Base-by-base conservation (phyloP, 2,797 vertebrate genomes). In the Coluber constrictor region DNA sequence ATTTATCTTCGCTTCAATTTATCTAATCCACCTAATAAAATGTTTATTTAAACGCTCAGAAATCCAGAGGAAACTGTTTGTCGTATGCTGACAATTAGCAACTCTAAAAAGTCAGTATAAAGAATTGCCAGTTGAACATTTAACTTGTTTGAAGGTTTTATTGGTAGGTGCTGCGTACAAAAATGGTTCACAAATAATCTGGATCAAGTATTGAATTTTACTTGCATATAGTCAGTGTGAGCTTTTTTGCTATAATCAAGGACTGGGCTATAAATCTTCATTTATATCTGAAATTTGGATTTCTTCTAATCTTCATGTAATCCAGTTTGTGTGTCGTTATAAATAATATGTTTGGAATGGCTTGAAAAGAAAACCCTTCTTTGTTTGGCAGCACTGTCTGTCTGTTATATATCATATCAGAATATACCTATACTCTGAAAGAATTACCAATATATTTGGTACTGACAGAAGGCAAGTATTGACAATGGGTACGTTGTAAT, bases 251-350 rank as follows among this genome's bases (percentile, higher is more conserved):
- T 92, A 94, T 11, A 89, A 92, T 79, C 88, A 27, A 86, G 88
- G 91, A 51, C 91, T 70, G 11, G 47, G 47, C 56, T 54, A 54
- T 88, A 86, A 93, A 29, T 90, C 93, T 91, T 90, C 1, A 0
- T 70, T 88, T 93, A 90, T 91, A 32, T 87, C 92, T 93, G 70
- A 94, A 37, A 90, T 94, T 93, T 91, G 91, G 92, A 57, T 96
- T 95, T 96, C 92, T 94, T 95, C 93, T 94, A 92, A 93, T 96
- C 93, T 91, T 56, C 54, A 0, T 89, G 93, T 94, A 96, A 94
- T 91, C 87, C 93, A 92, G 90, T 92, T 90, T 66, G 93, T 93
- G 92, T 89, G 63, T 86, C 92, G 94, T 92, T 0, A 0, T 20
- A 92, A 70, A 90, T 92, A 91, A 93, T 63, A 66, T 94, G 43